Conservation (phyloP, 2,113 vertebrate genomes). For the Gavia stellata region DNA sequence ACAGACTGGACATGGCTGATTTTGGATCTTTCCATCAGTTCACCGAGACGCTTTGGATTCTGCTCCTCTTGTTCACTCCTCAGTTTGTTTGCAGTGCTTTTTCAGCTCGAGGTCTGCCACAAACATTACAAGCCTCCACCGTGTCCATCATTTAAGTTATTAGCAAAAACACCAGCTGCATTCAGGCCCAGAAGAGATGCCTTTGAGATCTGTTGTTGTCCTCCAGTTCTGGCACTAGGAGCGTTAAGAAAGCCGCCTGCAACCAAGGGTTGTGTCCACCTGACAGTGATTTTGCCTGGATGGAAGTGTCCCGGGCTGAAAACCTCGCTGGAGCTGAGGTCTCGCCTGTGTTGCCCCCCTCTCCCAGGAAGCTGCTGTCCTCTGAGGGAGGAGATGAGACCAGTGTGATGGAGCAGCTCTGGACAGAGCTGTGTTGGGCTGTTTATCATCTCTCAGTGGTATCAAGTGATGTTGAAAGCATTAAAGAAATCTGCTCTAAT, state of each 20-base stretch:
- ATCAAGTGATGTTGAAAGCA: background rate
- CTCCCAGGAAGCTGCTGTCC: background rate
- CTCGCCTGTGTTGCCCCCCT: background rate
- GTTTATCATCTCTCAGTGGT: background rate
- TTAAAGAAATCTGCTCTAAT: no score
- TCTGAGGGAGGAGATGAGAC: background rate
- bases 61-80: background rate
- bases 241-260: background rate
- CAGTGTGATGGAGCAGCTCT: background rate
- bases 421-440: background rate
- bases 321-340: background rate
- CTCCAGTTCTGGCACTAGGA: background rate
- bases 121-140: fast-evolving
- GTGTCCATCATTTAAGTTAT: background rate
- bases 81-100: background rate
- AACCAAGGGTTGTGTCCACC: background rate
- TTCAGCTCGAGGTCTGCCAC: background rate
- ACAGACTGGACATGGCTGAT: background rate
- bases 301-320: background rate
- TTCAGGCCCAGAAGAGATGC: background rate
- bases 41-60: background rate
- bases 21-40: background rate
- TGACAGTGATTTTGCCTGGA: no score
- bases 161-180: background rate
- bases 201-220: background rate